Conservation (phyloP, 2,113 vertebrate genomes). For the Upupa epops region DNA sequence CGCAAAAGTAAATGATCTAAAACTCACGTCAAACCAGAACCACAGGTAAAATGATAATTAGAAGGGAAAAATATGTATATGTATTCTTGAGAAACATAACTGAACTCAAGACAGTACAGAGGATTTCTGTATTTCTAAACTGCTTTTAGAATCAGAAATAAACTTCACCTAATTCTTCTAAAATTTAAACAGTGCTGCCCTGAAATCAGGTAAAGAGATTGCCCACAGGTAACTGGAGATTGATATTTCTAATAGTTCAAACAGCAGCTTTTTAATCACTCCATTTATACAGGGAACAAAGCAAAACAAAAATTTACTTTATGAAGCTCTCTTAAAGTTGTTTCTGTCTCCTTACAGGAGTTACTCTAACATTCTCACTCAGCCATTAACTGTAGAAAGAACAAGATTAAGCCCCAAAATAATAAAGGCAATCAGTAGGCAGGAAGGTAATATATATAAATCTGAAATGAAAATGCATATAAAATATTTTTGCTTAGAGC, state of each 20-base stretch:
- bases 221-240: background rate
- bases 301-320: background rate
- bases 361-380: background rate
- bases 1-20: background rate
- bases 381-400: background rate
- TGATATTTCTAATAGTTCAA: background rate
- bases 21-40: background rate
- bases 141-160: background rate
- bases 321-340: background rate
- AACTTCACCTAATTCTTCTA: background rate
- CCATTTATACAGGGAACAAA: background rate
- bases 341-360: background rate
- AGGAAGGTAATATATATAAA: background rate
- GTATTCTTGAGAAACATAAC: background rate
- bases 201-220: slow-evolving; percentile 9
- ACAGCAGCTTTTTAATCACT: background rate
- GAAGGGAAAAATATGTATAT: background rate
- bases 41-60: background rate
- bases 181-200: background rate
- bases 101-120: background rate
- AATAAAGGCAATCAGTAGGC: background rate
- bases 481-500: background rate
- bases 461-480: background rate
- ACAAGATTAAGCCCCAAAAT: background rate
- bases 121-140: background rate